Conservation (phyloP, 2,888 invertebrate species). For the Hydrotaea cyrtoneurina region DNA sequence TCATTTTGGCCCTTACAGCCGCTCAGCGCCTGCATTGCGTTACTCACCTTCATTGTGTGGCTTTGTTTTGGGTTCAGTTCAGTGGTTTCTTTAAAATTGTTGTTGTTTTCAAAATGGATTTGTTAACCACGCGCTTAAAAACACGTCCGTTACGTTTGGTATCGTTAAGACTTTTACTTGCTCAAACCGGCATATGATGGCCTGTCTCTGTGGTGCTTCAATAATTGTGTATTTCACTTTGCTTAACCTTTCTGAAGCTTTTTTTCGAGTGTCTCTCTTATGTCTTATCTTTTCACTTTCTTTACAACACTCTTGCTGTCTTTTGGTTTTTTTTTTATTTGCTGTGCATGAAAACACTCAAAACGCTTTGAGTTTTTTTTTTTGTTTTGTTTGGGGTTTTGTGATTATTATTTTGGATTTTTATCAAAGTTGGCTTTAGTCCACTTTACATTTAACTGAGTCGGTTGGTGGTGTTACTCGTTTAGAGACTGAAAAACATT, state of each 20-base stretch:
- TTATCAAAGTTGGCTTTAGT: neutral
- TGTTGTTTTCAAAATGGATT: slow-evolving; percentile 4
- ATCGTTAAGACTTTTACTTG: slow-evolving; percentile 66
- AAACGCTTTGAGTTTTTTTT: slow-evolving; percentile 42
- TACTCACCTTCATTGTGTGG: slow-evolving; percentile 65
- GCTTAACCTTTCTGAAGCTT: slow-evolving; percentile 58
- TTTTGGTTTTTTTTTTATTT: too few relatives aligned
- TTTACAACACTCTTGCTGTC: slow-evolving; percentile 25
- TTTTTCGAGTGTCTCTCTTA: slow-evolving; percentile 55
- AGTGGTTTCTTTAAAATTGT: slow-evolving; percentile 2
- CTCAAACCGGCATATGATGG: slow-evolving; percentile 61
- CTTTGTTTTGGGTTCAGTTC: slow-evolving; percentile 21
- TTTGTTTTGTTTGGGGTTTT: slow-evolving; percentile 29
- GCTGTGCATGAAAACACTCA: neutral
- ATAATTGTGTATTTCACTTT: slow-evolving; percentile 52
- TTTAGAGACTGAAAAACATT: slow-evolving; percentile 74
- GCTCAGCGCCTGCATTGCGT: slow-evolving; percentile 63
- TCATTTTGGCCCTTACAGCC: neutral
- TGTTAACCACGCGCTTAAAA: slow-evolving; percentile 35
- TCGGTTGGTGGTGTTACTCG: slow-evolving; percentile 69
- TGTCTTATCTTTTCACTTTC: slow-evolving; percentile 61
- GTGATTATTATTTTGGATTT: neutral
- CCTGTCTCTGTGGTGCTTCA: slow-evolving; percentile 10
- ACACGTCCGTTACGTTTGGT: slow-evolving; percentile 62
- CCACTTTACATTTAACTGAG: slow-evolving; percentile 23